A percentile compares a stretch with the other conserved stretches of the same genome.
Evolutionary conservation across 2,888 invertebrate genomes (phyloP).

Genomic region (Molorchus minor): DNA sequence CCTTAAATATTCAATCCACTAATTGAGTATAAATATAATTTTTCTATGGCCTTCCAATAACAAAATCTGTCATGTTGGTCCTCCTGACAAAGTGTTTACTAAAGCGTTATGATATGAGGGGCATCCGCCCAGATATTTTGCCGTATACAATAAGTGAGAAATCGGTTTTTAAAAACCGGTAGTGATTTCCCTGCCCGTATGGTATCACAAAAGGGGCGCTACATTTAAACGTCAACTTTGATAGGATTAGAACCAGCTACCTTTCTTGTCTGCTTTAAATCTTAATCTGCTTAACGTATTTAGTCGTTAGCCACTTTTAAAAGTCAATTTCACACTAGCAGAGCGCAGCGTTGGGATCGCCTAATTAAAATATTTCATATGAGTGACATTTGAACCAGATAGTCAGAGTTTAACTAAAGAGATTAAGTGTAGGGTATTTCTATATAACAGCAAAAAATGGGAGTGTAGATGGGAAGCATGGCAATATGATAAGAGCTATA

Average conservation of each 20-base stretch:
- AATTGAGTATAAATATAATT: too few species aligned
- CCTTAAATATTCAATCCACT: too few species aligned
- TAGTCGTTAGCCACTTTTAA: constrained; percentile 48
- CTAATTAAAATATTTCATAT: constrained; percentile 45
- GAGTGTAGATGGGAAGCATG: too few species aligned
- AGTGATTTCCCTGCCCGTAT: constrained; percentile 43
- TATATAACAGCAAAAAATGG: too few species aligned
- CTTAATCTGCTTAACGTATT: constrained; percentile 52
- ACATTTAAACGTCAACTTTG: constrained; percentile 54
- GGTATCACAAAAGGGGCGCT: constrained; percentile 44
- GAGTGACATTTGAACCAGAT: too few species aligned
- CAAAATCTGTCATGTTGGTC: too few species aligned
- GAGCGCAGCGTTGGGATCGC: constrained; percentile 37
- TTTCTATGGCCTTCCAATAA: too few species aligned
- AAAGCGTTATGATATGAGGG: constrained; percentile 47
- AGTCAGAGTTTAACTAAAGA: too few species aligned
- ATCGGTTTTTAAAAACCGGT: constrained; percentile 52
- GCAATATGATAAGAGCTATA: too few species aligned
- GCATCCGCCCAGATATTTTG: constrained; percentile 29
- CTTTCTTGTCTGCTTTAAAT: constrained; percentile 36
- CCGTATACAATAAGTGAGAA: constrained; percentile 44
- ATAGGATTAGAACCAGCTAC: constrained; percentile 53
- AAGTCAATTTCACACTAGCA: constrained; percentile 52
- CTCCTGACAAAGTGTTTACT: constrained; percentile 41
- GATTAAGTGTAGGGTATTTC: too few species aligned